Conservation (phyloP, 2,797 vertebrate species). For the Mallotus villosus region DNA sequence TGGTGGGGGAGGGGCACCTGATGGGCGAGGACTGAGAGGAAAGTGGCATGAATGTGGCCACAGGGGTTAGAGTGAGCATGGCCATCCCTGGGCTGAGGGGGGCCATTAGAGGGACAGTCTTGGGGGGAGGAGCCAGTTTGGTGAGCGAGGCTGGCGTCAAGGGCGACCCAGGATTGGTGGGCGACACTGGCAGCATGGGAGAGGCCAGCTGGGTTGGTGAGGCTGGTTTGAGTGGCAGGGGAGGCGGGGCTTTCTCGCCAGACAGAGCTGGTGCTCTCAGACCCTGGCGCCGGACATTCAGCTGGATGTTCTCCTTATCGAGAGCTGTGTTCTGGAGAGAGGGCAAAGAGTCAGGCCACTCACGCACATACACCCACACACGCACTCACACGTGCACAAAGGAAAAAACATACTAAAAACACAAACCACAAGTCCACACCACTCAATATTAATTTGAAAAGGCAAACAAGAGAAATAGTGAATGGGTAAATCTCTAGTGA, state of each 20-base stretch:
- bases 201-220: slow-evolving; percentile 31
- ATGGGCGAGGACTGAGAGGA: slow-evolving; percentile 4
- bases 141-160: slow-evolving; percentile 15
- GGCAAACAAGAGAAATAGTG: neutral
- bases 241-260: slow-evolving; percentile 47
- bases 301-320: slow-evolving; percentile 90
- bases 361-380: neutral
- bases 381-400: neutral
- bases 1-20: slow-evolving; percentile 4
- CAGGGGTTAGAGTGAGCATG: neutral
- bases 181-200: slow-evolving; percentile 26
- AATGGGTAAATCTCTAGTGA: slow-evolving; percentile 24
- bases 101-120: neutral
- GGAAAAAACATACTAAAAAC: too few species aligned
- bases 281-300: slow-evolving; percentile 69
- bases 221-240: slow-evolving; percentile 19
- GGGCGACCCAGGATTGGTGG: slow-evolving; percentile 28
- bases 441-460: slow-evolving; percentile 2
- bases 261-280: slow-evolving; percentile 39
- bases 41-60: neutral
- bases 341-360: slow-evolving; percentile 15
- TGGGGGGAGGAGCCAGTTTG: neutral
- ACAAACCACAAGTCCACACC: neutral
- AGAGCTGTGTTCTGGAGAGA: slow-evolving; percentile 92
- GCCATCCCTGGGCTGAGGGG: neutral